Percentiles rank a stretch among this genome's conserved stretches.
Conservation (phyloP, 2,888 invertebrate species). For the Cephus runcator region DNA sequence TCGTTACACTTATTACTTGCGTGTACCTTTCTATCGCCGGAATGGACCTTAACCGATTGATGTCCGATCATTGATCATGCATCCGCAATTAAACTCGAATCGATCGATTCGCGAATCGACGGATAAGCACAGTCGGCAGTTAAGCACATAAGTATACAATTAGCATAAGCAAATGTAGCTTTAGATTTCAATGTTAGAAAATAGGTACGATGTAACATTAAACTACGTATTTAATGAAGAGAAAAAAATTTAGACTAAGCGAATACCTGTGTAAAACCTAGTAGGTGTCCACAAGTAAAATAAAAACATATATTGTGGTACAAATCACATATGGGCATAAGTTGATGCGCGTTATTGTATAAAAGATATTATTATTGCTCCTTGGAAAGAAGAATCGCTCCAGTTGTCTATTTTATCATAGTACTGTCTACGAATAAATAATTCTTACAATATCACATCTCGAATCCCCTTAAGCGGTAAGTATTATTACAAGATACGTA, state of each 20-base stretch:
- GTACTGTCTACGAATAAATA: background rate
- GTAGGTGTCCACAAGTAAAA: conserved; percentile 65
- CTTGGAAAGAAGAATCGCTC: background rate
- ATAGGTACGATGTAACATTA: conserved; percentile 63
- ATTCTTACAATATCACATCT: background rate
- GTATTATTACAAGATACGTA: background rate
- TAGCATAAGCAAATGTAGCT: conserved; percentile 61
- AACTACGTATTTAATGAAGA: conserved; percentile 61
- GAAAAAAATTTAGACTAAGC: conserved; percentile 55
- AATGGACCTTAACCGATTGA: background rate
- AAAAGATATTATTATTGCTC: background rate
- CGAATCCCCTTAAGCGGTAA: background rate
- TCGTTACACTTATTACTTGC: background rate
- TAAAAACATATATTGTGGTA: conserved; percentile 64
- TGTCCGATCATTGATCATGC: background rate
- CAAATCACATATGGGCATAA: conserved; percentile 35
- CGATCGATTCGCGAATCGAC: conserved; percentile 49
- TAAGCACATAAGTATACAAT: conserved; percentile 64
- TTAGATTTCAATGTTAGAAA: conserved; percentile 63
- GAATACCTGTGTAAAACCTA: conserved; percentile 65
- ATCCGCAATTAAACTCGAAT: conserved; percentile 41
- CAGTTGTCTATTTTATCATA: background rate
- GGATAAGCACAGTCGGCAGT: conserved; percentile 51
- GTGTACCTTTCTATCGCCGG: background rate
- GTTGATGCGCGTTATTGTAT: background rate